These are phyloP conservation scores for Dasypolia templi DNA, from an alignment of 2,888 invertebrate genomes.

Conservation along the genomic window DNA sequence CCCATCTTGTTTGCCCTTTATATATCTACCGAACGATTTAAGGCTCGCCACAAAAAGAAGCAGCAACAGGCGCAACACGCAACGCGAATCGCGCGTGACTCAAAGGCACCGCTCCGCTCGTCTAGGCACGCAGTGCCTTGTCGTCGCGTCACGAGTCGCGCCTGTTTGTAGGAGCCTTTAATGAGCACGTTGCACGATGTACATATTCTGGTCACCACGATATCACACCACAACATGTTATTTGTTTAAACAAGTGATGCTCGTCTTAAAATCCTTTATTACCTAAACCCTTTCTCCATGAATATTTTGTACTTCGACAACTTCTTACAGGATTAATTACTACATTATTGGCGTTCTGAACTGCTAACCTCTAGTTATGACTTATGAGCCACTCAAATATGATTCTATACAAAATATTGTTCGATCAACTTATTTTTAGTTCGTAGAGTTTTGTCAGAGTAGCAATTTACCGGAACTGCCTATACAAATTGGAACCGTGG, in stretches of 20 bases:
- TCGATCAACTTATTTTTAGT: background rate
- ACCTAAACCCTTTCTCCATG: background rate
- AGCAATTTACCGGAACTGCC: background rate
- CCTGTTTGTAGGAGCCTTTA: no score
- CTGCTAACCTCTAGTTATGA: slow-evolving; percentile 1
- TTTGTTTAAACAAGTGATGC: background rate
- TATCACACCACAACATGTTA: background rate
- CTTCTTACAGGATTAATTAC: background rate
- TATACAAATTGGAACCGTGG: background rate
- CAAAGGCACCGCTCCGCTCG: no score
- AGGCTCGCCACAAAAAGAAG: no score
- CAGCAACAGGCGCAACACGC: no score
- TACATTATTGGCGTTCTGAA: background rate
- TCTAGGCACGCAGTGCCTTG: no score
- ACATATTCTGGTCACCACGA: background rate
- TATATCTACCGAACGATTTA: background rate
- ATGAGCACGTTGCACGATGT: no score
- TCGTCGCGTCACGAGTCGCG: no score
- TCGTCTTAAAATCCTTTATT: background rate
- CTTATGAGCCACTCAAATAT: background rate
- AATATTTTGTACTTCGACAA: background rate
- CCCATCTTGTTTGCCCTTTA: background rate
- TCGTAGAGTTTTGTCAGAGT: background rate
- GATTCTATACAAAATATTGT: slow-evolving; percentile 6
- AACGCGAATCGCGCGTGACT: no score